These are phyloP conservation scores for Asarcornis scutulata DNA, from an alignment of 2,113 vertebrate species.

Conservation along the genomic window DNA sequence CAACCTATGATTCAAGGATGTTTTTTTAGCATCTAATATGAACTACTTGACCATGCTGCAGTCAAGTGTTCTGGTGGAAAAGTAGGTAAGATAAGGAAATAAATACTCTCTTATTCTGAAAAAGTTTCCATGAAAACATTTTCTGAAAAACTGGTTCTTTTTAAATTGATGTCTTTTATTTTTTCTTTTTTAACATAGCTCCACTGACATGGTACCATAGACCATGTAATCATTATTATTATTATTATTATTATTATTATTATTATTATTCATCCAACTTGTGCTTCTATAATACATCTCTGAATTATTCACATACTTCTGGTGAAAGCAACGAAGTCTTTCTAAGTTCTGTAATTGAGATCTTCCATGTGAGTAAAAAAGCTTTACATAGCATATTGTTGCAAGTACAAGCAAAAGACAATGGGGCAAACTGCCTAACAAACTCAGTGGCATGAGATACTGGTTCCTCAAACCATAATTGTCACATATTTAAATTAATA, in stretches of 20 bases:
- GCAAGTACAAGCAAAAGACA: background rate
- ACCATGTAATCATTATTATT: background rate
- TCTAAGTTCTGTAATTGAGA: background rate
- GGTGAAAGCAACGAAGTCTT: background rate
- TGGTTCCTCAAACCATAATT: background rate
- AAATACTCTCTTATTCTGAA: background rate
- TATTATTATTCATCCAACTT: background rate
- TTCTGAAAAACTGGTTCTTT: conserved; percentile 12
- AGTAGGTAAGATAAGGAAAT: background rate
- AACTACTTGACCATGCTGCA: background rate
- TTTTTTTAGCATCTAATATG: background rate
- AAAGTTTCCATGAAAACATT: background rate
- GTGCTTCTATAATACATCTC: background rate
- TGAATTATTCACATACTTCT: background rate
- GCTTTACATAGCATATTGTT: background rate
- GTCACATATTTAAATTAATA: background rate
- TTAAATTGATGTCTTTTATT: background rate
- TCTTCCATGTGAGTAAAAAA: background rate
- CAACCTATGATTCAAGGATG: background rate
- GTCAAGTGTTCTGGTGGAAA: background rate
- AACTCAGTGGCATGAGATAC: background rate
- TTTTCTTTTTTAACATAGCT: background rate
- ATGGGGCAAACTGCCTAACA: background rate
- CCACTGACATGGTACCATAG: background rate
- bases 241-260: no score